These are phyloP conservation scores for Adrianichthys oophorus DNA, from an alignment of 2,797 vertebrate species.

Conservation along the genomic window DNA sequence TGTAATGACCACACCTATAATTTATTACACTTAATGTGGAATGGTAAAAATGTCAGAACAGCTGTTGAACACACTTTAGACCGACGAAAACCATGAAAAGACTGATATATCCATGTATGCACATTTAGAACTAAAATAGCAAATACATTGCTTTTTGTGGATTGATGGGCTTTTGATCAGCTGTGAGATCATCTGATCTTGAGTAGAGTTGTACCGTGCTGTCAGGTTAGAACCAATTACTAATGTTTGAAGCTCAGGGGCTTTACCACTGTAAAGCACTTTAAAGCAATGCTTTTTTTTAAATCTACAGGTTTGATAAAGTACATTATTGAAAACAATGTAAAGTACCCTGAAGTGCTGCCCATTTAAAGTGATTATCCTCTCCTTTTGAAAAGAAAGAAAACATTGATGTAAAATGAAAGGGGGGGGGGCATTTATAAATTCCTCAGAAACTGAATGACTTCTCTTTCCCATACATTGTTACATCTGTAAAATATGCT, in stretches of 20 bases:
- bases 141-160: too few relatives aligned
- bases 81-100: too few relatives aligned
- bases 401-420: background rate
- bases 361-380: background rate
- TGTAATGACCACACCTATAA: too few relatives aligned
- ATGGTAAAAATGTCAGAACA: too few relatives aligned
- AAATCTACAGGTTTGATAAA: constrained; percentile 17
- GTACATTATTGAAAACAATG: background rate
- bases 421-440: constrained; percentile 8
- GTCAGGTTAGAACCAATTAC: constrained; percentile 4
- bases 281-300: background rate
- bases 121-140: too few relatives aligned
- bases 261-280: background rate
- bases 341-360: constrained; percentile 9
- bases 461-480: background rate
- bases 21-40: too few relatives aligned
- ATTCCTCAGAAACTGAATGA: constrained; percentile 1
- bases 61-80: too few relatives aligned
- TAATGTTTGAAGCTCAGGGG: constrained; percentile 1
- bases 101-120: too few relatives aligned
- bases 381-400: constrained; percentile 3
- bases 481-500: constrained; percentile 7
- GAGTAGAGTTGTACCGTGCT: too few relatives aligned
- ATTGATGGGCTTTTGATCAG: too few relatives aligned
- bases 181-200: too few relatives aligned